Evolutionary conservation across 64 coral and sea anemone genomes (phyloP), one percentile per base, ranked within the genome.

Genomic region (Stylophora pistillata): DNA sequence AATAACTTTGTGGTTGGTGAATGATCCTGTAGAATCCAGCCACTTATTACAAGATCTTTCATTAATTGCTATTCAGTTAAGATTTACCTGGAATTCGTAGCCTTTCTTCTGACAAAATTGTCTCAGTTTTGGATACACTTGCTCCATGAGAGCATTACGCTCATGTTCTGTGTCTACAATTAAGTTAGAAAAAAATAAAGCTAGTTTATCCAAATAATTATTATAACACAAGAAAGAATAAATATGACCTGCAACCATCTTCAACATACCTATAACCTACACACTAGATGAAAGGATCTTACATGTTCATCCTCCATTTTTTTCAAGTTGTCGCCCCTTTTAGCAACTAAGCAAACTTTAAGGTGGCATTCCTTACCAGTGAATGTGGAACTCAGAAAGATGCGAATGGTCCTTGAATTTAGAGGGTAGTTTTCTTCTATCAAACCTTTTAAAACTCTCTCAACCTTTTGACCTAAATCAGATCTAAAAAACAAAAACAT

Each of bases 371-470:
- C 54, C 32, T 88, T 25, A 96, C 94, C 94, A 86, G 94, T 96
- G 78, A 96, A 96, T 9, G 94, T 96, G 56, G 94, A 96, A 17
- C 94, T 96, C n/a, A 89, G 92, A 23, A 96, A 96, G 37, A 96
- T 96, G 5, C 94, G 88, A 58, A 96, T 69, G 13, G 89, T 85
- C 74, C 89, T 93, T 86, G 91, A 86, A 47, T 92, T 96, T 47
- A 93, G 64, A 41, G 94, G 94, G 15, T 87, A 94, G 16, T 70
- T 89, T 28, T 89, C 37, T n/a, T 61, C 72, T 58, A 91, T 90
- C 5, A 71, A 58, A 16, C 93, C 93, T 15, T 74, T 75, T 54
- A 94, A 57, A 87, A 91, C 70, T 70, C 63, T 83, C 52, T 91
- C 77, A 5, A 91, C 88, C 63, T 68, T 78, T 53, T 55, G 70